Conservation (phyloP, 2,888 invertebrate species). For the Xylota segnis region DNA sequence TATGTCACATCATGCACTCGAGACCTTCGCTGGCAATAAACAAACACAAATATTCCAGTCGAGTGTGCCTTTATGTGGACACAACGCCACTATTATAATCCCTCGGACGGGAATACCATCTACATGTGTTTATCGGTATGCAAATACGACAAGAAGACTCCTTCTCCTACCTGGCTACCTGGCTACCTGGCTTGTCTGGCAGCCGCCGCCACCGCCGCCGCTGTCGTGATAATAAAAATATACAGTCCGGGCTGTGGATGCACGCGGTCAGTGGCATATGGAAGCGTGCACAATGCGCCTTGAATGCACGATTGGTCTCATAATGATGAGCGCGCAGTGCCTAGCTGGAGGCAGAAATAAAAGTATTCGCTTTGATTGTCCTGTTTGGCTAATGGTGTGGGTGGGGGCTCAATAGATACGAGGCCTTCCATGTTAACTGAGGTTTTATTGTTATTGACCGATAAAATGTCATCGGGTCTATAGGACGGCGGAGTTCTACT, state of each 20-base stretch:
- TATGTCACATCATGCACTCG: slow-evolving; percentile 73
- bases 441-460: slow-evolving; percentile 36
- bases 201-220: background rate
- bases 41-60: slow-evolving; percentile 51
- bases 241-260: background rate
- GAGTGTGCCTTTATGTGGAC: slow-evolving; percentile 29
- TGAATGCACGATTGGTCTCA: slow-evolving; percentile 34
- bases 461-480: slow-evolving; percentile 40
- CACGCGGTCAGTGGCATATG: slow-evolving; percentile 36
- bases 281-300: slow-evolving; percentile 13
- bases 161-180: slow-evolving; percentile 32
- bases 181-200: slow-evolving; percentile 26
- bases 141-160: slow-evolving; percentile 48
- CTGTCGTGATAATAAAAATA: slow-evolving; percentile 62
- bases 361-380: slow-evolving; percentile 10
- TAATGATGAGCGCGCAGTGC: slow-evolving; percentile 16
- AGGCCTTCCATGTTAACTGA: slow-evolving; percentile 1
- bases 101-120: slow-evolving; percentile 39
- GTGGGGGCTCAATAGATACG: background rate
- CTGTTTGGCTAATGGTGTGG: background rate
- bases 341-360: background rate
- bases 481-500: slow-evolving; percentile 27
- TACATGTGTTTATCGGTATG: slow-evolving; percentile 57
- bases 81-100: slow-evolving; percentile 48
- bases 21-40: slow-evolving; percentile 64